These are phyloP conservation scores for Gnatocerus cornutus DNA, from an alignment of 2,888 invertebrate genomes.

Conservation along the genomic window DNA sequence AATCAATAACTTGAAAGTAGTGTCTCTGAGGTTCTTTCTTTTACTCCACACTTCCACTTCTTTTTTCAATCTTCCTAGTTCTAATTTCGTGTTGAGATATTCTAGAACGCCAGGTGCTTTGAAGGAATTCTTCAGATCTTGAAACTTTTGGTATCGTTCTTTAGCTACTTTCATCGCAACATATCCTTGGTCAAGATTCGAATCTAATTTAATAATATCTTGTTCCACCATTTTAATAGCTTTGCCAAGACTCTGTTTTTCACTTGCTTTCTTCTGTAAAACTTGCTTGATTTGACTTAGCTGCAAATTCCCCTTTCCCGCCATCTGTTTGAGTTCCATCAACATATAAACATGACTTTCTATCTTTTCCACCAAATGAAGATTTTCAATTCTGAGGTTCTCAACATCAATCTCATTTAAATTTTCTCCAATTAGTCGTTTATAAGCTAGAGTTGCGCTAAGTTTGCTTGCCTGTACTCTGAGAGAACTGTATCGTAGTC, in stretches of 20 bases:
- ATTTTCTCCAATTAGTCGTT: constrained; percentile 75
- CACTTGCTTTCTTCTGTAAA: constrained; percentile 73
- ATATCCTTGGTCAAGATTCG: constrained; percentile 68
- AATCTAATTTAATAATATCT: constrained; percentile 70
- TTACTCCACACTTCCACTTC: constrained; percentile 61
- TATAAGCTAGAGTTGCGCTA: constrained; percentile 73
- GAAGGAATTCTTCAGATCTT: constrained; percentile 67
- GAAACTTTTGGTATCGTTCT: constrained; percentile 62
- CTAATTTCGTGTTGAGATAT: constrained; percentile 74
- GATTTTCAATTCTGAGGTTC: constrained; percentile 77
- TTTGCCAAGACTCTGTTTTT: constrained; percentile 69
- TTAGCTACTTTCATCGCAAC: constrained; percentile 69
- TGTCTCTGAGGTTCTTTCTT: constrained; percentile 61
- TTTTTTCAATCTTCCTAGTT: constrained; percentile 60
- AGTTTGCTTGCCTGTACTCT: constrained; percentile 74
- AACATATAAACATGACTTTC: constrained; percentile 74
- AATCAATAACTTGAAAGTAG: constrained; percentile 6
- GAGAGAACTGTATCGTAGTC: constrained; percentile 75
- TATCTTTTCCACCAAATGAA: constrained; percentile 72
- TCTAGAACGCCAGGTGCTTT: constrained; percentile 75
- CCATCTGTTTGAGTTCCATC: constrained; percentile 75
- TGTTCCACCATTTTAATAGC: constrained; percentile 70
- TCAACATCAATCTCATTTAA: constrained; percentile 78
- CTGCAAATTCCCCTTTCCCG: constrained; percentile 74
- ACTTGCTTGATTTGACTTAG: constrained; percentile 75